Evolutionary conservation across 2,113 vertebrate genomes (phyloP), one percentile per base, ranked within the genome.

Genomic region (Rutilus rutilus): DNA sequence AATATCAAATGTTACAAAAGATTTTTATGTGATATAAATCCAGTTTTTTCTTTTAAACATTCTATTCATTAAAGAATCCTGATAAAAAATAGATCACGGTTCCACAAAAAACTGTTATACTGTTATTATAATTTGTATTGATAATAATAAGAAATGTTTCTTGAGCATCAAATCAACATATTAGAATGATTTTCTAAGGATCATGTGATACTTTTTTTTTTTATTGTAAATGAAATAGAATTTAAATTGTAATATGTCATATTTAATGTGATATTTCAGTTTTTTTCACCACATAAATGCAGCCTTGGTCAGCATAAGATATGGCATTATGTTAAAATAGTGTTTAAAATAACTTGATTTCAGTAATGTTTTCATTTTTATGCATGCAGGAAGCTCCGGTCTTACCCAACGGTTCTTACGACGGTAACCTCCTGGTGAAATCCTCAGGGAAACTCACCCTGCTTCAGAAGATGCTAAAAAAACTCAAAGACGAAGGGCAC

Each of bases 381-480:
- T 89, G 21, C 78, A 76, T 33, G 0, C 91, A 99, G 98, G 98
- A 99, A 88, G 98, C 98, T 12, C 98, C 98, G 0, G 95, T 99
- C 3, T 91, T 98, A 88, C 97, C 98, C 85, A 99, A 98, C 0
- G 98, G 98, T 45, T 99, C 98, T n/a, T 99, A 99, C 0, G 98
- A 99, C 2, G 98, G 98, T 12, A 97, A 96, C 92, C 96, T 94
- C 36, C 93, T 99, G 90, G 98, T 99, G 82, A 98, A 97, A 90
- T 99, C 98, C 69, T 99, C 98, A 7, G 98, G 98, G 87, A 99
- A 99, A 89, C 95, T 99, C 90, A 98, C 98, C 87, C 93, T 99
- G 88, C 96, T 99, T 74, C 98, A 99, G 90, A 99, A 98, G 92
- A 99, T 99, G 98, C 93, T 99, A 42, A 98, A 95, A 93, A 98